Evolutionary conservation across 2,113 vertebrate species (phyloP), one percentile per base, ranked within the genome.

Genomic region (Sphaerodactylus townsendi): DNA sequence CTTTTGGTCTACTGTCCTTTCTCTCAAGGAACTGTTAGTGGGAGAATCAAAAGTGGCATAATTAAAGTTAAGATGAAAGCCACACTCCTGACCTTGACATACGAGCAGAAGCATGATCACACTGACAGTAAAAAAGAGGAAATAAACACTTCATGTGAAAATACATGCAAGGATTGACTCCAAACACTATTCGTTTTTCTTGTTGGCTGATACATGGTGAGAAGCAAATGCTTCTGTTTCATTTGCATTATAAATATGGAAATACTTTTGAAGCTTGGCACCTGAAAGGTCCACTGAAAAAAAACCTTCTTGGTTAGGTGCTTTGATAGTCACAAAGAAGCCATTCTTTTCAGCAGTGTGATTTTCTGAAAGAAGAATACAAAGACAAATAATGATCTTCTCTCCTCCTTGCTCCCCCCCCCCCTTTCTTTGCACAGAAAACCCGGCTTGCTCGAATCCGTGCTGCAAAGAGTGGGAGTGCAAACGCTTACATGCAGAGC

Each of bases 401-500:
- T 77, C 79, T 91, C 33, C 83, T 96, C 94, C 95, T n/a, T 87
- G n/a, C 70, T 80, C 92, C 30, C 79, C 96, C 94, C 96, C 85
- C 82, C 91, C 53, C 93, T 64, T 44, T 82, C 30, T 89, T 88
- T 65, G 64, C 94, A 88, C 96, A 99, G 98, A 99, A 99, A 99
- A 96, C 98, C 90, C 97, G 98, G 90, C 96, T 99, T 35, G 98
- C 98, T 94, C 98, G 97, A 94, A 99, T 99, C 95, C 97, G 96
- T 4, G 98, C 97, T n/a, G 94, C 96, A 86, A 99, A 99, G 96
- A 99, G 95, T 56, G 98, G 98, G 89, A 99, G 97, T 23, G 97
- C 98, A 90, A 99, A 97, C 81, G 98, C 98, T 85, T 99, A 98
- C 96, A 98, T 99, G 98, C 98, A 98, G 96, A 99, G 98, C 97